Conservation (phyloP, 2,113 vertebrate genomes). For the Gymnogyps californianus region DNA sequence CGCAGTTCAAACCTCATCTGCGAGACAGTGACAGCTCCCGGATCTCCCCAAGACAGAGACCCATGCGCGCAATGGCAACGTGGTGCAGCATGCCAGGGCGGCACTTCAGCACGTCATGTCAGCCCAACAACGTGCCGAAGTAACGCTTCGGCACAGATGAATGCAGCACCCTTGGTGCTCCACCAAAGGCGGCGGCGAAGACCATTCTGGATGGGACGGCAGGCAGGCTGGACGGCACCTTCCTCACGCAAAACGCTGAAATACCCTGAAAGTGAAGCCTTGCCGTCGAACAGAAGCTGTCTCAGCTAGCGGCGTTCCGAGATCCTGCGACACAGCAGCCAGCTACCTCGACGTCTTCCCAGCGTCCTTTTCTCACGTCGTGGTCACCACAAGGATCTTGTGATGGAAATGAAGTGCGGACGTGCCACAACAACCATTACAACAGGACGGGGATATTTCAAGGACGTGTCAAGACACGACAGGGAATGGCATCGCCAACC, state of each 20-base stretch:
- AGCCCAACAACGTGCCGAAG: fast-evolving
- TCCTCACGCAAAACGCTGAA: fast-evolving
- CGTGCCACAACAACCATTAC: neutral
- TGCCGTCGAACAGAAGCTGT: neutral
- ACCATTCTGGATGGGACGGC: neutral
- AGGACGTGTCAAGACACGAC: fast-evolving
- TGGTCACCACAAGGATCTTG: neutral
- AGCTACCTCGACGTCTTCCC: neutral
- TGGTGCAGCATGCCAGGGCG: fast-evolving
- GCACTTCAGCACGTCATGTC: fast-evolving
- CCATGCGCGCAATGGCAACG: fast-evolving
- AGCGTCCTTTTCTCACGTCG: fast-evolving
- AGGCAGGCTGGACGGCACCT: neutral
- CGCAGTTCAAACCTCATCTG: neutral
- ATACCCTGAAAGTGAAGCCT: fast-evolving
- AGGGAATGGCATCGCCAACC: neutral
- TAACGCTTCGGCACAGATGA: fast-evolving
- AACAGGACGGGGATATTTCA: neutral
- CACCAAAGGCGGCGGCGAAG: neutral
- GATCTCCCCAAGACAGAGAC: neutral
- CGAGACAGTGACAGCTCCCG: fast-evolving
- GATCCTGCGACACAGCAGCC: neutral
- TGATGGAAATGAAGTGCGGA: fast-evolving
- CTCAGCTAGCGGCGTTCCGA: fast-evolving
- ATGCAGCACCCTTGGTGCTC: neutral